Percentiles rank a stretch among this genome's conserved stretches.
Evolutionary conservation across 2,888 invertebrate species (phyloP).

Genomic region (Dynastes tityus): DNA sequence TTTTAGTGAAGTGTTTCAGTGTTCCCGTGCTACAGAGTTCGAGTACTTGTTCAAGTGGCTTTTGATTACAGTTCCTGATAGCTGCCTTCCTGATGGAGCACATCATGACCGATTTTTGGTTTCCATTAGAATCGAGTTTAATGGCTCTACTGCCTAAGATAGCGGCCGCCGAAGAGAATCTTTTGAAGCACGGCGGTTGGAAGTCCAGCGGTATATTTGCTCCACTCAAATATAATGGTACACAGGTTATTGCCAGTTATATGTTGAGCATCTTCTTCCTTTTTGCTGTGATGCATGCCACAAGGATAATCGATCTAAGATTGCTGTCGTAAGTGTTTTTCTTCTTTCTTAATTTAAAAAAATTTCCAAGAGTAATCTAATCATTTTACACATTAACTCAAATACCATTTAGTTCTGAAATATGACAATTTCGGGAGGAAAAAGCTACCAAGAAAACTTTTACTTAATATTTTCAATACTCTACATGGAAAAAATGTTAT

Average conservation of each 20-base stretch:
- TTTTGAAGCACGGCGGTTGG: conserved; percentile 57
- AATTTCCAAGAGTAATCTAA: not conserved
- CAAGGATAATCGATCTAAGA: conserved; percentile 59
- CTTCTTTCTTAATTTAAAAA: not conserved
- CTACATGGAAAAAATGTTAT: too few species aligned
- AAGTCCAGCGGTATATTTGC: conserved; percentile 56
- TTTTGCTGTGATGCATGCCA: conserved; percentile 57
- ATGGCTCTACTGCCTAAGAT: conserved; percentile 58
- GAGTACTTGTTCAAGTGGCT: too few species aligned
- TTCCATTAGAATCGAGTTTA: conserved; percentile 63
- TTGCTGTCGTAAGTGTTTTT: conserved; percentile 56
- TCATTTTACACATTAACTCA: not conserved
- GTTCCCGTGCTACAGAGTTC: too few species aligned
- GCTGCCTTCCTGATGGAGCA: conserved; percentile 65
- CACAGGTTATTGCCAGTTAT: conserved; percentile 62
- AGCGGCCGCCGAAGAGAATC: conserved; percentile 59
- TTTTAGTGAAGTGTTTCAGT: too few species aligned
- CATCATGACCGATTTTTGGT: conserved; percentile 67
- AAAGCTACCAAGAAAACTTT: too few species aligned
- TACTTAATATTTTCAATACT: too few species aligned
- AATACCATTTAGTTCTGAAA: not conserved
- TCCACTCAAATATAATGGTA: conserved; percentile 58
- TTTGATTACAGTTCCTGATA: conserved; percentile 61
- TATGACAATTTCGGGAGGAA: not conserved
- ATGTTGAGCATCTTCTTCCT: conserved; percentile 61